Conservation (phyloP, 2,888 invertebrate genomes). For the Gymnosoma rotundatum region DNA sequence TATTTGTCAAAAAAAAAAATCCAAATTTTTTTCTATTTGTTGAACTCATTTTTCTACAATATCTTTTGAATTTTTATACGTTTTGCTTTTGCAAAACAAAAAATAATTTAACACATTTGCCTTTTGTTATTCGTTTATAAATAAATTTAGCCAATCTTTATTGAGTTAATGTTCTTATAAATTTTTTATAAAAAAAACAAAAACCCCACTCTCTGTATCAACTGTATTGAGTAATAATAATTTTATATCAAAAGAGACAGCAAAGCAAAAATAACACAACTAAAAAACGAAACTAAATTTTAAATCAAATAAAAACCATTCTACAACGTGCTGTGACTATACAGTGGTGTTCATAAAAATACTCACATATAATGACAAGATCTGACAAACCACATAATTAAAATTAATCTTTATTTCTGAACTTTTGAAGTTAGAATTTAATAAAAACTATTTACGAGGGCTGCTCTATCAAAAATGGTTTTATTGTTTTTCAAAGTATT, state of each 20-base stretch:
- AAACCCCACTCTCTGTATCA: not conserved
- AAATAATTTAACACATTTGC: not conserved
- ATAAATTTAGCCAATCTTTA: not conserved
- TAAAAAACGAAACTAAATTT: slow-evolving; percentile 18
- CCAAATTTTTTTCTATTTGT: not conserved
- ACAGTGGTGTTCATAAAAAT: slow-evolving; percentile 24
- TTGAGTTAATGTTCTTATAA: not conserved
- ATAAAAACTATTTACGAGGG: no score
- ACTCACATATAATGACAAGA: not conserved
- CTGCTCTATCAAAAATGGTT: no score
- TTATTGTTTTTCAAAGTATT: no score
- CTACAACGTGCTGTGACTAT: slow-evolving; percentile 30
- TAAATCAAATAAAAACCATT: slow-evolving; percentile 17
- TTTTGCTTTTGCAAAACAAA: not conserved
- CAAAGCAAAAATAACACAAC: not conserved
- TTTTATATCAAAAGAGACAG: slow-evolving; percentile 15
- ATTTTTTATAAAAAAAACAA: not conserved
- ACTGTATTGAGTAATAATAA: slow-evolving; percentile 49
- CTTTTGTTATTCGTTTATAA: not conserved
- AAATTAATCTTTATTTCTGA: not conserved
- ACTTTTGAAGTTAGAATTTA: not conserved
- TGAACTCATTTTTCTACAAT: not conserved
- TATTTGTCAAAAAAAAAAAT: not conserved
- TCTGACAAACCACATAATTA: not conserved
- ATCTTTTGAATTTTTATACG: not conserved